These are phyloP conservation scores for Henricia sp. DNA, from an alignment of 53 echinoderm and acorn worm species.

Conservation along the genomic window DNA sequence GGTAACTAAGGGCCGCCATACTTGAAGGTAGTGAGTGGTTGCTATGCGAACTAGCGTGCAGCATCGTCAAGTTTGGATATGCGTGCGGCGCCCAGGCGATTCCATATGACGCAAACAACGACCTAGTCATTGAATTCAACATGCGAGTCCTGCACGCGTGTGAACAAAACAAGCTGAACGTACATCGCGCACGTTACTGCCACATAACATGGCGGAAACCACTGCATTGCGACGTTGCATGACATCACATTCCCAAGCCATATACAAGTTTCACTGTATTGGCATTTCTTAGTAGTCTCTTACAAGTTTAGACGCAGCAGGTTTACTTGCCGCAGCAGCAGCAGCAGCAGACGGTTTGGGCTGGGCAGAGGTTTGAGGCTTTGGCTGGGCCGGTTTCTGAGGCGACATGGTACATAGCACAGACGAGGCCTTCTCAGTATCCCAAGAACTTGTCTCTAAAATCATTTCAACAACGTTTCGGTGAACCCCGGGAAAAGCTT, in stretches of 20 bases:
- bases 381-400: neutral
- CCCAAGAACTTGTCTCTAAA: conserved; percentile 67
- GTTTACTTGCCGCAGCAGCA: neutral
- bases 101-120: too few species aligned
- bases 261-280: neutral
- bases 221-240: too few species aligned
- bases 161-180: too few species aligned
- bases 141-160: too few species aligned
- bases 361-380: neutral
- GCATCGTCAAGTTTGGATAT: too few species aligned
- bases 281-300: neutral
- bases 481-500: conserved; percentile 53
- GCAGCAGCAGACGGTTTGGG: neutral
- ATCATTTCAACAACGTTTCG: conserved; percentile 75
- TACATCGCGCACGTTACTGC: too few species aligned
- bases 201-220: too few species aligned
- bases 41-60: too few species aligned
- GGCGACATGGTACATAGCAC: conserved; percentile 22
- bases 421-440: conserved; percentile 56
- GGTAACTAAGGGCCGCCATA: too few species aligned
- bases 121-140: too few species aligned
- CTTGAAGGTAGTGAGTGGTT: too few species aligned
- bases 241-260: neutral
- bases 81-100: too few species aligned
- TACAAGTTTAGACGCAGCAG: neutral